Base-by-base conservation (phyloP, 1,140 invertebrate genomes). In the Phortica variegata region DNA sequence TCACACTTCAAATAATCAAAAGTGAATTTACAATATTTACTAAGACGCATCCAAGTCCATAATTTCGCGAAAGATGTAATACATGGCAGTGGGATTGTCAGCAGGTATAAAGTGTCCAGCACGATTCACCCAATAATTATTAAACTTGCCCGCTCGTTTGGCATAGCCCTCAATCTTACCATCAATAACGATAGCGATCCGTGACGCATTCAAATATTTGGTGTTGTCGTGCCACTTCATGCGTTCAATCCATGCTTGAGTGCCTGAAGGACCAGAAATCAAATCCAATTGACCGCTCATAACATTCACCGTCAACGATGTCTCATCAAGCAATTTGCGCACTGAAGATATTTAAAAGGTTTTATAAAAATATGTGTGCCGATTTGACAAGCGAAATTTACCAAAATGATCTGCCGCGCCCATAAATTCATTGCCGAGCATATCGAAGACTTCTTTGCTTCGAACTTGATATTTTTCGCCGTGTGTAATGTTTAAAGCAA, bases 391-490 rank as follows among this genome's bases (percentile, higher is more conserved):
- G 10, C 37, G 34, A 33, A 26, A 26, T 26, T 72, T 68, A 86
- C 83, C 80, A 57, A 83, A 79, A 41, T 84, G 60, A 16, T 83
- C 81, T 17, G 88, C 87, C 7, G 89, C 86, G 65, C 87, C 89
- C 89, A 93, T 91, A 60, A 92, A 92, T 66, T 92, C 90, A 23
- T 45, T 81, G 6, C 41, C 47, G 23, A 89, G 80, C 9, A 62
- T 66, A 17, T 63, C 40, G 73, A 90, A 91, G 0, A 26, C 23
- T 6, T 26, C 23, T 5, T 10, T 26, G 10, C 23, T 26, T 26
- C 23, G 5, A 26, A 26, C 10, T 26, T 26, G 10, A 26, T 6
- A 26, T 10, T 5, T 26, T 26, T 10, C 23, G 23, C 5, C 10
- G 5, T 26, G 23, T n/a, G 23, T 26, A 6, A 26, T 26, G 10